Percentiles rank a stretch among this genome's conserved stretches.
These are phyloP conservation scores for Malurus leucopterus DNA, from an alignment of 2,797 vertebrate genomes.

Conservation along the genomic window DNA sequence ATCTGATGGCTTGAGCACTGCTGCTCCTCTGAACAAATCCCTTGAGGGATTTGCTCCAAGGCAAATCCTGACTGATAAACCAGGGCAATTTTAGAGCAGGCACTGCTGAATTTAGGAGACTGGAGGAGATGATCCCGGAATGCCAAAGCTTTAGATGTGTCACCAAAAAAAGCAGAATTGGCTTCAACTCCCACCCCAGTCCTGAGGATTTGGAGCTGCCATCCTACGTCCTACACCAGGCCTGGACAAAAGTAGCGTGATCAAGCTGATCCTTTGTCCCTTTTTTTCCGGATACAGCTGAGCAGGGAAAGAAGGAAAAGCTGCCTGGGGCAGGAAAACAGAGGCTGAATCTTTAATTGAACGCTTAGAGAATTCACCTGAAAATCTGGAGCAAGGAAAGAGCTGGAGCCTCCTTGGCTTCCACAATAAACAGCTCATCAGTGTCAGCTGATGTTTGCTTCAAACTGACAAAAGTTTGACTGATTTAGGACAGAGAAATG, in stretches of 20 bases:
- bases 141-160: neutral
- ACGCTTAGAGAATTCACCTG: neutral
- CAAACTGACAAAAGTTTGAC: neutral
- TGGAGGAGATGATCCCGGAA: neutral
- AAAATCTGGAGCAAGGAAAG: neutral
- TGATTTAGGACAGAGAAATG: neutral
- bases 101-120: neutral
- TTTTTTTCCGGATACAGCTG: fast-evolving
- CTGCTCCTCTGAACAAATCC: neutral
- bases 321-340: neutral
- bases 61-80: neutral
- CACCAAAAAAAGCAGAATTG: neutral
- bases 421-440: neutral
- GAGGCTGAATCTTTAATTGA: neutral
- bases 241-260: neutral
- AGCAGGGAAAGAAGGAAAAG: neutral
- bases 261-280: neutral
- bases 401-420: neutral
- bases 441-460: neutral
- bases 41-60: neutral
- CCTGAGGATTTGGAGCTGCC: neutral
- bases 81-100: neutral
- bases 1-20: neutral
- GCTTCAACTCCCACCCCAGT: neutral
- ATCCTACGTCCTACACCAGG: neutral